These are phyloP conservation scores for Cryptophagus acutangulus DNA, from an alignment of 2,888 invertebrate species.

Conservation along the genomic window DNA sequence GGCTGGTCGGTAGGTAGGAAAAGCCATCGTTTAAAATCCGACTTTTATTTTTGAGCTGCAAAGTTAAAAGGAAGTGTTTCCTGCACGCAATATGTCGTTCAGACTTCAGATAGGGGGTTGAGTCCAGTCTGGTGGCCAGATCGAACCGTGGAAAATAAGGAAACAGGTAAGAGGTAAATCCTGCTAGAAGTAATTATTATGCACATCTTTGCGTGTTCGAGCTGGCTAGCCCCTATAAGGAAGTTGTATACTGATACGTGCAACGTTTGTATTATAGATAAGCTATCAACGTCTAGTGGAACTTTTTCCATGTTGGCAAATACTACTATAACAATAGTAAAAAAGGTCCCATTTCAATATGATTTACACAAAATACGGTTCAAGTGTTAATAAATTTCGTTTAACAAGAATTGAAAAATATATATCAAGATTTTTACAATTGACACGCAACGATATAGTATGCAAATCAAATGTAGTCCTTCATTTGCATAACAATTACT, in stretches of 20 bases:
- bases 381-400: constrained; percentile 22
- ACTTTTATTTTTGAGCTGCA: constrained; percentile 5
- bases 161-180: constrained; percentile 14
- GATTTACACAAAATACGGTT: constrained; percentile 14
- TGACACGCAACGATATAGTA: too few species aligned
- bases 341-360: constrained; percentile 19
- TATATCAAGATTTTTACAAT: constrained; percentile 11
- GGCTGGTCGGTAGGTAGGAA: background rate
- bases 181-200: constrained; percentile 41
- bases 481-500: too few species aligned
- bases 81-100: constrained; percentile 34
- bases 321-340: constrained; percentile 16
- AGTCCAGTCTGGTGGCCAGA: constrained; percentile 1
- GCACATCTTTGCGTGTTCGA: constrained; percentile 47
- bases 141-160: constrained; percentile 4
- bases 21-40: background rate
- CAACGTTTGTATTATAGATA: constrained; percentile 26
- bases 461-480: too few species aligned
- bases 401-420: too few species aligned
- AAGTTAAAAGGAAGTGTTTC: constrained; percentile 14
- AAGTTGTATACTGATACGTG: constrained; percentile 44
- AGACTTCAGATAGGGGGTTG: constrained; percentile 17
- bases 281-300: constrained; percentile 32
- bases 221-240: constrained; percentile 38
- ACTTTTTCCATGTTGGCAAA: constrained; percentile 10